Conservation (phyloP, 2,888 invertebrate species). For the Linyphia triangularis region DNA sequence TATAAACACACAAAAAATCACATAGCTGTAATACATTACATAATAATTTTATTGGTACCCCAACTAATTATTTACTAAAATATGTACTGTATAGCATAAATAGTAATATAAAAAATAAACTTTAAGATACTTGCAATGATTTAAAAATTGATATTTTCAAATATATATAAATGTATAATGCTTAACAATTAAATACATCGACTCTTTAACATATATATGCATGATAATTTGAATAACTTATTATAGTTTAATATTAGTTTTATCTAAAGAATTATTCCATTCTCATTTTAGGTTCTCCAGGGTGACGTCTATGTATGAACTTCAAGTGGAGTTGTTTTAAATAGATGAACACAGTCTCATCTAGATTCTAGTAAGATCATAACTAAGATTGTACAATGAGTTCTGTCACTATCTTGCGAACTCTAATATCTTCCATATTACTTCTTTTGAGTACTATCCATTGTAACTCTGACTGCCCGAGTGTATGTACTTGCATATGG, state of each 20-base stretch:
- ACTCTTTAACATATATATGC: too few relatives aligned
- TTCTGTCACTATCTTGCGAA: conserved; percentile 9
- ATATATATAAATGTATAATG: too few relatives aligned
- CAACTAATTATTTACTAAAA: too few relatives aligned
- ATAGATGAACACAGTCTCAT: background rate
- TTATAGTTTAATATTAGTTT: background rate
- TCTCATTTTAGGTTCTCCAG: conserved; percentile 17
- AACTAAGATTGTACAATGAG: background rate
- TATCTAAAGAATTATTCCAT: background rate
- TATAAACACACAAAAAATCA: too few relatives aligned
- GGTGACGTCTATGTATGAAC: background rate
- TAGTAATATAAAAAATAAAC: too few relatives aligned
- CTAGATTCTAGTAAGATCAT: background rate
- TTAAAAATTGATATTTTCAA: too few relatives aligned
- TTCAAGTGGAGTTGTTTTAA: background rate
- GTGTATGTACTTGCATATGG: conserved; percentile 90
- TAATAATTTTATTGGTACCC: too few relatives aligned
- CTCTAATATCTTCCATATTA: conserved; percentile 8
- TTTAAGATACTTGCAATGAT: too few relatives aligned
- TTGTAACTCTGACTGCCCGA: conserved; percentile 76
- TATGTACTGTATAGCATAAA: too few relatives aligned
- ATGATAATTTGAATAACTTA: too few relatives aligned
- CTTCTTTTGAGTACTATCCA: conserved; percentile 7
- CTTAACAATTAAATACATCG: too few relatives aligned
- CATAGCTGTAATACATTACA: too few relatives aligned